These are phyloP conservation scores for Tokudaia tokunoshimensis DNA, from an alignment of 2,797 vertebrate genomes.

Conservation along the genomic window DNA sequence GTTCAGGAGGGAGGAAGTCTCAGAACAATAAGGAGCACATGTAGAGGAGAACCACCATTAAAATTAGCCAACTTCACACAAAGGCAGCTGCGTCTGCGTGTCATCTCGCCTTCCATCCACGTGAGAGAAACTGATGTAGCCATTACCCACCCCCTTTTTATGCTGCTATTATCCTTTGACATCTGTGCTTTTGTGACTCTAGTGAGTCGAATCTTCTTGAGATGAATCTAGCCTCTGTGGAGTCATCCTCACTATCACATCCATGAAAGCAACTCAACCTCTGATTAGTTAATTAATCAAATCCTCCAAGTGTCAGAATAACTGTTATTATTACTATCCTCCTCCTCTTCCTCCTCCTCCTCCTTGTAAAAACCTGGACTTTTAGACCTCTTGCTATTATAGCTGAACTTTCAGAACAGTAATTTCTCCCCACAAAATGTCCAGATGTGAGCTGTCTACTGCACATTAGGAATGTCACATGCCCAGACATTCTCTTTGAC, in stretches of 20 bases:
- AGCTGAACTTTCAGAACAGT: background rate
- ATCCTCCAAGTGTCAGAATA: background rate
- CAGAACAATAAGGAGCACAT: conserved; percentile 30
- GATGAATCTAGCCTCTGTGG: conserved; percentile 55
- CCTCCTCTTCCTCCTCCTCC: background rate
- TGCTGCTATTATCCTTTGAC: conserved; percentile 74
- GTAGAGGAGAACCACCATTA: conserved; percentile 73
- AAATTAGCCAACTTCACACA: conserved; percentile 80
- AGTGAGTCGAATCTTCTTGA: conserved; percentile 19
- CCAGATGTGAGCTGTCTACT: background rate
- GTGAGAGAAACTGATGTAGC: conserved; percentile 56
- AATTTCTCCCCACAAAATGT: background rate
- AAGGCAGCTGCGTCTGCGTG: conserved; percentile 69
- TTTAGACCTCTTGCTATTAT: background rate
- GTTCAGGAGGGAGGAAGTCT: conserved; percentile 83
- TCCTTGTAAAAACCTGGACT: conserved; percentile 4
- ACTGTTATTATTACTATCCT: background rate
- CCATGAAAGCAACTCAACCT: background rate
- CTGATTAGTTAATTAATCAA: conserved; percentile 55
- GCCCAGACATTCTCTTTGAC: conserved; percentile 1
- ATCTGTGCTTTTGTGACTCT: conserved; percentile 2
- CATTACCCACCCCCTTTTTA: conserved; percentile 70
- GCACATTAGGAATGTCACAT: background rate
- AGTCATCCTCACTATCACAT: background rate
- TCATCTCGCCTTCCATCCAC: conserved; percentile 65